Percentiles rank a stretch among this genome's conserved stretches.
These are phyloP conservation scores for Psilopsiagon aymara DNA, from an alignment of 2,113 vertebrate species.

Conservation along the genomic window DNA sequence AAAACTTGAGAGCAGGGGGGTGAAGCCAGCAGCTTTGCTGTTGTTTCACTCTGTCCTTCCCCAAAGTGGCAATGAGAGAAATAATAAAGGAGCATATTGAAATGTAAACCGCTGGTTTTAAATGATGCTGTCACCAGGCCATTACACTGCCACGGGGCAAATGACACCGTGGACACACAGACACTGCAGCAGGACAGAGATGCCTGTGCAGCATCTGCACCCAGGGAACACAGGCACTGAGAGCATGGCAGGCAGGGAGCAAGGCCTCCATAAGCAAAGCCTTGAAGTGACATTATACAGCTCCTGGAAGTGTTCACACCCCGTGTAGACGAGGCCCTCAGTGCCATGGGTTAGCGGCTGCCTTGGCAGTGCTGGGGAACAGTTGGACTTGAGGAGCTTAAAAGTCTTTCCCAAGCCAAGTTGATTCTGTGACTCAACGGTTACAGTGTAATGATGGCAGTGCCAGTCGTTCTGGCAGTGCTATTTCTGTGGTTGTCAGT, in stretches of 20 bases:
- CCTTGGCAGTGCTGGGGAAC: background rate
- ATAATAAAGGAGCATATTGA: background rate
- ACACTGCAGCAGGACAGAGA: background rate
- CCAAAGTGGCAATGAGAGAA: background rate
- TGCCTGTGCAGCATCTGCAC: rapidly evolving
- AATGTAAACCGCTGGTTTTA: background rate
- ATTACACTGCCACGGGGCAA: background rate
- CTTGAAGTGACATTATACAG: background rate
- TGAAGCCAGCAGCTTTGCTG: background rate
- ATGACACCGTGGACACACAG: background rate
- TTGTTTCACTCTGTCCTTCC: background rate
- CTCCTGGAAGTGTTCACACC: background rate
- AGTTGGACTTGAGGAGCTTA: background rate
- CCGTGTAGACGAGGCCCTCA: background rate
- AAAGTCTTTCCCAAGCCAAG: background rate
- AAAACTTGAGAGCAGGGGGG: background rate
- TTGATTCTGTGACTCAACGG: background rate
- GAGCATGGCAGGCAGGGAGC: background rate
- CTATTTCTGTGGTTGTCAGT: background rate
- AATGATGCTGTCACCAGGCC: background rate
- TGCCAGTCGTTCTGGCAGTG: background rate
- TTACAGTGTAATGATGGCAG: background rate
- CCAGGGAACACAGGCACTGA: rapidly evolving
- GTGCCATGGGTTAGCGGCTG: background rate
- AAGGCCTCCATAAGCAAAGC: background rate